These are phyloP conservation scores for Gymnothorax reevesii DNA, from an alignment of 2,797 vertebrate species.

Conservation along the genomic window DNA sequence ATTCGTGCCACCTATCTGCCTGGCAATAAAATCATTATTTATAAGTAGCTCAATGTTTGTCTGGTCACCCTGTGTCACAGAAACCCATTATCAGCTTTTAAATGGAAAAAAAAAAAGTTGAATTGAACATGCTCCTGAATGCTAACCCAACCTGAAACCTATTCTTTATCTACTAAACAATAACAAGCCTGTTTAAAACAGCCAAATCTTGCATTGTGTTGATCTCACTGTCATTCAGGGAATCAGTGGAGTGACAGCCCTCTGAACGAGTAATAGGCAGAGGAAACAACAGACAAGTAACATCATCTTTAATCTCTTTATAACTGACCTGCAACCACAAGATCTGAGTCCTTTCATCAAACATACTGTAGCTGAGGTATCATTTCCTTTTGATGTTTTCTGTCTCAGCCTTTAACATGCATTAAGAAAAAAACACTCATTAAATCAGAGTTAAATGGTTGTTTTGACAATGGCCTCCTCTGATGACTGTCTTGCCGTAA, in stretches of 20 bases:
- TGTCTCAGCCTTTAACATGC: constrained; percentile 26
- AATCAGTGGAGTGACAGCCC: neutral
- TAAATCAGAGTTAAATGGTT: constrained; percentile 15
- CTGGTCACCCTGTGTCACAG: neutral
- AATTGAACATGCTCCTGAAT: neutral
- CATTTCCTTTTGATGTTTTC: constrained; percentile 25
- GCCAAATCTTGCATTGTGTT: neutral
- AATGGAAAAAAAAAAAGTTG: neutral
- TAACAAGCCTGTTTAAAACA: neutral
- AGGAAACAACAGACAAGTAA: constrained; percentile 14
- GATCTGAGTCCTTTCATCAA: constrained; percentile 28
- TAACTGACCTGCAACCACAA: constrained; percentile 7
- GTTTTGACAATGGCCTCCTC: constrained; percentile 23
- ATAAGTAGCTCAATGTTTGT: neutral
- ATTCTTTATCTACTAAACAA: neutral
- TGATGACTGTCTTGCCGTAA: constrained; percentile 33
- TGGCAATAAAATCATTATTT: neutral
- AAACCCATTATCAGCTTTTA: neutral
- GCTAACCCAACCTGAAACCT: neutral
- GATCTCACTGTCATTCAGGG: neutral
- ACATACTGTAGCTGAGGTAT: neutral
- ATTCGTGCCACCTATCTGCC: neutral
- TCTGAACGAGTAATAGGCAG: neutral
- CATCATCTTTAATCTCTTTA: constrained; percentile 16
- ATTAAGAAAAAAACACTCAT: constrained; percentile 30